These are phyloP conservation scores for Xenentodon cancila DNA, from an alignment of 2,797 vertebrate species.

Conservation along the genomic window DNA sequence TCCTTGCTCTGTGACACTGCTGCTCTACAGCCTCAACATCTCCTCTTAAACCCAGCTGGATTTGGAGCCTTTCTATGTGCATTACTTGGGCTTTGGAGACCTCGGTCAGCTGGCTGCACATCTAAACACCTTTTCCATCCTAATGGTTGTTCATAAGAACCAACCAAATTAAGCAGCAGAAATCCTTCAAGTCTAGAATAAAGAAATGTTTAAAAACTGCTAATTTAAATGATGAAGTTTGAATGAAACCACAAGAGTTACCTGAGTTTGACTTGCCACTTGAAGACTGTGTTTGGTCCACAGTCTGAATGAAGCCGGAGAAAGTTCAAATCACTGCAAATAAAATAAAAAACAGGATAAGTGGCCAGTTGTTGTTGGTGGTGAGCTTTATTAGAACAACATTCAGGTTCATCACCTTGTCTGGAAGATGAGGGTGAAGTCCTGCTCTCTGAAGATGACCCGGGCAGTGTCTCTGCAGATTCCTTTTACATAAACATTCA, in stretches of 20 bases:
- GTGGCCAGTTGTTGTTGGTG: background rate
- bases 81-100: no score
- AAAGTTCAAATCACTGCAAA: conserved; percentile 89
- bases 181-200: no score
- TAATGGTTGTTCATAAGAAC: no score
- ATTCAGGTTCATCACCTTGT: conserved; percentile 84
- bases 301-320: conserved; percentile 92
- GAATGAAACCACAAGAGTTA: conserved; percentile 71
- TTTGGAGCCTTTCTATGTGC: no score
- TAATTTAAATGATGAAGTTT: no score
- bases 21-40: no score
- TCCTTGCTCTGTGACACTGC: no score
- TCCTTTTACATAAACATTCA: conserved; percentile 95
- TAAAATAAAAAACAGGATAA: conserved; percentile 6
- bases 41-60: no score
- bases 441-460: conserved; percentile 96
- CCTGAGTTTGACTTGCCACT: conserved; percentile 99
- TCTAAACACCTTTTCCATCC: no score
- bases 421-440: conserved; percentile 96
- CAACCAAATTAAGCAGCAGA: no score
- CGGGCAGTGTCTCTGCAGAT: conserved; percentile 88
- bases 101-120: no score
- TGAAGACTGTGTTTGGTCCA: conserved; percentile 92
- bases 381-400: background rate
- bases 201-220: no score